A percentile compares a stretch with the other conserved stretches of the same genome.
phyloP scores from a whole-genome alignment of 2,888 invertebrate genomes.

The Pristionchus exspectatus region DNA sequence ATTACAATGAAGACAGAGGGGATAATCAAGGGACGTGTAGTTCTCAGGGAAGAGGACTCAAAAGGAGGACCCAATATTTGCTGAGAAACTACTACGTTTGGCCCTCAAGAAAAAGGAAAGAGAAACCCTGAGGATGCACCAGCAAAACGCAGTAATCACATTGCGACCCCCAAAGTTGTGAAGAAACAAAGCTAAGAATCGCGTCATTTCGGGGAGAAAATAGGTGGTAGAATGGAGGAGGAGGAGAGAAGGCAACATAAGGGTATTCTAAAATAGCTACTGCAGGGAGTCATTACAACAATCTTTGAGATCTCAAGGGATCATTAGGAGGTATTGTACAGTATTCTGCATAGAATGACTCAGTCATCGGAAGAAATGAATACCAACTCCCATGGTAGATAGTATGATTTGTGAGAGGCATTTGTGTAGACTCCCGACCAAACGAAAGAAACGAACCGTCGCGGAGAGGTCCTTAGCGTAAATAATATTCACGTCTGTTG shows the following conservation, averaged over 20 bases:
- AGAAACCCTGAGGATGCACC: not conserved
- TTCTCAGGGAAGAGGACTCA: not conserved
- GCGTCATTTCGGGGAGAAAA: not conserved
- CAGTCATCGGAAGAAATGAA: not conserved
- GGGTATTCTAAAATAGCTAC: not conserved
- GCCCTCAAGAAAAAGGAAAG: not conserved
- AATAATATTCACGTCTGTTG: constrained; percentile 37
- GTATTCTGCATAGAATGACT: not conserved
- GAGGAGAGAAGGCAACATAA: not conserved
- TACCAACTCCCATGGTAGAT: not conserved
- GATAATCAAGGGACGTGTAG: not conserved
- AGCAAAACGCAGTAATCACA: not conserved
- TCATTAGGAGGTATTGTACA: not conserved
- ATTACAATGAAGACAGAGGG: constrained; percentile 12
- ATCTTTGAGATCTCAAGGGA: not conserved
- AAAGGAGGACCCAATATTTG: not conserved
- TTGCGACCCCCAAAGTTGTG: not conserved
- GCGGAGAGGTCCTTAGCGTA: not conserved
- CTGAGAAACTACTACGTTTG: constrained; percentile 27
- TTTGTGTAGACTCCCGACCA: not conserved
- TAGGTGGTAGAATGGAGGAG: not conserved
- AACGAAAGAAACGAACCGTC: constrained; percentile 4
- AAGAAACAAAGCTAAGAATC: constrained; percentile 22
- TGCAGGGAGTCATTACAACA: not conserved
- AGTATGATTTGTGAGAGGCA: not conserved